Base-by-base conservation (phyloP, 2,888 invertebrate species). In the Drosophila stalkeri region DNA sequence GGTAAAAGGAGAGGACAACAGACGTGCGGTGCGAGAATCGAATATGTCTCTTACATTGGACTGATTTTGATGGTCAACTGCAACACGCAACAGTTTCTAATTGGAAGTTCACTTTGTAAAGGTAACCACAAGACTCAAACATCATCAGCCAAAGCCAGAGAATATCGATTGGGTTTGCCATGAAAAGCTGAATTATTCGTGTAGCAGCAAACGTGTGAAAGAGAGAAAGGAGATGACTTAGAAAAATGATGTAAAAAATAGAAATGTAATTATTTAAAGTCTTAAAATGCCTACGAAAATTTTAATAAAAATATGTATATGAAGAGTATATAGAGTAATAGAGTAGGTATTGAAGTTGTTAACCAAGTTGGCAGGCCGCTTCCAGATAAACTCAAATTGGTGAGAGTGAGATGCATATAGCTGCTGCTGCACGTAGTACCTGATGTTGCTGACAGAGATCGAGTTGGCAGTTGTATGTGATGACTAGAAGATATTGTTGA, bases 41-140 rank as follows among this genome's bases (percentile, higher is more conserved):
- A 64, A 62, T 47, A 72, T 71, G 75, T 83, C 73, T 80, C 75
- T 59, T 72, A 66, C 69, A 65, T 55, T 62, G 63, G 60, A 83
- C 77, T 75, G 89, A 89, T 77, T 89, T 86, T 86, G 84, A 83
- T 89, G 89, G 86, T 85, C 84, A 89, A 75, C 73, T 81, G 78
- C 70, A 55, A 71, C 60, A 86, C 59, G 84, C 83, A 81, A 83
- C 89, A 86, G 82, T 71, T 83, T 79, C 84, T 85, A 89, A 85
- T 85, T 85, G 85, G 81, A 89, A 75, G 72, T 74, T 77, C 79
- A 62, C 68, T 81, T 64, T 69, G 69, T 46, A 63, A 63, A 51
- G 56, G 61, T 55, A 77, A 70, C 69, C 39, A 46, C 46, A 43
- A 62, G 31, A 60, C 54, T 23, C 60, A 33, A 63, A 31, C 64